Base-by-base conservation (phyloP, 2,113 vertebrate species). In the Saimiri boliviensis region DNA sequence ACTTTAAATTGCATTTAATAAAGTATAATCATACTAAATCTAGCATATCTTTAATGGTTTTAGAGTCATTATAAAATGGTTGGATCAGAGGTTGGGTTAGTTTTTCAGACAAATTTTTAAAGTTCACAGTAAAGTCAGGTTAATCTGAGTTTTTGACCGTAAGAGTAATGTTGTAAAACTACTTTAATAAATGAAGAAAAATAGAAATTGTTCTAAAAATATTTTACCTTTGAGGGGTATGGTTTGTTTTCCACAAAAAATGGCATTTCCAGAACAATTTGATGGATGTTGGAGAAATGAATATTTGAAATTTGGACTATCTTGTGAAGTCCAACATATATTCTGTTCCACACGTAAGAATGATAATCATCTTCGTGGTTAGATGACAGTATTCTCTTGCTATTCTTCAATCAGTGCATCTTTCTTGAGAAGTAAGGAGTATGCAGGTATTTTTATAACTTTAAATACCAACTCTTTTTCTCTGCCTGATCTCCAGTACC, bases 91-190 rank as follows among this genome's bases (percentile, higher is more conserved):
- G 8, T 93, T 81, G 49, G 11, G 5, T 60, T 89, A 77, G 80
- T 81, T 94, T 97, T 97, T 92, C 60, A 90, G 88, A 77, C 17
- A 93, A 47, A 93, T 84, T 91, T 96, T 93, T 54, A 52, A 73
- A 95, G 35, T 77, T 87, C 60, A 80, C 47, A 93, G 52, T 93
- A 82, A 96, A 93, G 56, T 63, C 17, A 93, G 23, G 47, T 87
- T 92, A 95, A 85, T 94, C 54, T 89, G 58, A 93, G 47, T 60
- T 90, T 96, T 96, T 86, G n/a, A 93, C 21, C 30, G 8, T 54
- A 2, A 66, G 20, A 80, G 8, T 95, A 89, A 92, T 82, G 30
- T 73, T 96, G 47, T 27, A 96, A 94, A 96, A 91, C 49, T 94
- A 91, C 19, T 86, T 95, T 70, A 14, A 49, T 86, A 88, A 86